phyloP scores from a whole-genome alignment of 1,140 invertebrate species.

The Calephelis nemesis region DNA sequence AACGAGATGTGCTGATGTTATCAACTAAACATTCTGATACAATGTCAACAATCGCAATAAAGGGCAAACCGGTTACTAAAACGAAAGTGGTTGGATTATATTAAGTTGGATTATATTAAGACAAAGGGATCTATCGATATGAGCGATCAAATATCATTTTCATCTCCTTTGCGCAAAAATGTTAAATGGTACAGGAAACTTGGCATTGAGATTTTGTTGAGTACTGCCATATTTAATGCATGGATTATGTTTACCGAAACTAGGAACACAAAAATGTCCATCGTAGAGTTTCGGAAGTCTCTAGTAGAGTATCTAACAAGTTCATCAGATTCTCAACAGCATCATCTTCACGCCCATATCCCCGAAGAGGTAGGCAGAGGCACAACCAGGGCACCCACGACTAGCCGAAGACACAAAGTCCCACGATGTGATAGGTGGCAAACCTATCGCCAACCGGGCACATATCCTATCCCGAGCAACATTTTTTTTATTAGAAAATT shows the following conservation, averaged over 20 bases:
- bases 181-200: constrained; percentile 65
- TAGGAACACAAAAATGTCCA: constrained; percentile 35
- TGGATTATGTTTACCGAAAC: constrained; percentile 40
- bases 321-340: constrained; percentile 32
- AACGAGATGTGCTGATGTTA: neutral
- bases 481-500: too few species aligned
- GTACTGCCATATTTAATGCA: constrained; percentile 47
- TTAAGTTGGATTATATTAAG: constrained; percentile 62
- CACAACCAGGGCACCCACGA: too few species aligned
- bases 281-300: constrained; percentile 38
- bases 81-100: constrained; percentile 64
- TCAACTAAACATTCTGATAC: constrained; percentile 6
- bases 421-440: too few species aligned
- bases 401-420: too few species aligned
- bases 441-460: too few species aligned
- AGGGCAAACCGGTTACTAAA: constrained; percentile 36
- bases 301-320: constrained; percentile 39
- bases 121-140: constrained; percentile 57
- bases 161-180: constrained; percentile 51
- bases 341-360: too few species aligned
- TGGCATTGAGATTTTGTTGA: constrained; percentile 55
- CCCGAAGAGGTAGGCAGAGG: too few species aligned
- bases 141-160: constrained; percentile 65
- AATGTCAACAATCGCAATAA: neutral
- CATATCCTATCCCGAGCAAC: too few species aligned